phyloP scores from a whole-genome alignment of 2,113 vertebrate species.

The Ramphastos sulfuratus region DNA sequence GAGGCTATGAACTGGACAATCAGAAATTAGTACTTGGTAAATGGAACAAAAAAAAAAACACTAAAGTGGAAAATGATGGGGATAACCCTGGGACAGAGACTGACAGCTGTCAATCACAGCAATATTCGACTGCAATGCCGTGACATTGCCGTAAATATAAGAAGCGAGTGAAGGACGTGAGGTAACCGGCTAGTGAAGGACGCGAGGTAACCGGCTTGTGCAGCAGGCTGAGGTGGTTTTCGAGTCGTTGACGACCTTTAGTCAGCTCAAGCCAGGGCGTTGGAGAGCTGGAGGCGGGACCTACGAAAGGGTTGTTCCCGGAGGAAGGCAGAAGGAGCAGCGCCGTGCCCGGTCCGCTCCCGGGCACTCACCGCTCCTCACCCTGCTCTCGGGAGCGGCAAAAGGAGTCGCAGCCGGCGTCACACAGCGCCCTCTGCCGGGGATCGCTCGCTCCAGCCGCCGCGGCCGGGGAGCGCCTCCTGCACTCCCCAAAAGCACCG shows the following conservation, averaged over 20 bases:
- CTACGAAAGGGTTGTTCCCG: neutral
- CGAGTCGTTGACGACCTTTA: neutral
- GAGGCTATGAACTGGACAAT: no score
- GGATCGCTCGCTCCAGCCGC: neutral
- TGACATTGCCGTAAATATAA: neutral
- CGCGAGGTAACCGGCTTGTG: neutral
- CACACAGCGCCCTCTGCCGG: neutral
- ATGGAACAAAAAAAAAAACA: neutral
- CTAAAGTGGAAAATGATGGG: neutral
- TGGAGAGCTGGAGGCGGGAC: neutral
- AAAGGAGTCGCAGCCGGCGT: neutral
- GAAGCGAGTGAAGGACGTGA: rapidly evolving
- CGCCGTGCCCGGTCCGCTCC: neutral
- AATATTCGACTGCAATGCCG: neutral
- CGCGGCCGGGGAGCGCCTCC: no score
- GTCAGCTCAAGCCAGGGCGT: neutral
- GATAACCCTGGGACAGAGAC: neutral
- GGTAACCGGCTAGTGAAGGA: neutral
- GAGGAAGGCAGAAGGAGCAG: no score
- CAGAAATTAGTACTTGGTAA: neutral
- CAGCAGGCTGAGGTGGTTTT: neutral
- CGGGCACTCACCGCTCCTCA: neutral
- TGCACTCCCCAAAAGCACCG: no score
- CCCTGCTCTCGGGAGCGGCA: no score
- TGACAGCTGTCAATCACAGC: neutral